Base-by-base conservation (phyloP, 2,888 invertebrate genomes). In the Cerastoderma edule region DNA sequence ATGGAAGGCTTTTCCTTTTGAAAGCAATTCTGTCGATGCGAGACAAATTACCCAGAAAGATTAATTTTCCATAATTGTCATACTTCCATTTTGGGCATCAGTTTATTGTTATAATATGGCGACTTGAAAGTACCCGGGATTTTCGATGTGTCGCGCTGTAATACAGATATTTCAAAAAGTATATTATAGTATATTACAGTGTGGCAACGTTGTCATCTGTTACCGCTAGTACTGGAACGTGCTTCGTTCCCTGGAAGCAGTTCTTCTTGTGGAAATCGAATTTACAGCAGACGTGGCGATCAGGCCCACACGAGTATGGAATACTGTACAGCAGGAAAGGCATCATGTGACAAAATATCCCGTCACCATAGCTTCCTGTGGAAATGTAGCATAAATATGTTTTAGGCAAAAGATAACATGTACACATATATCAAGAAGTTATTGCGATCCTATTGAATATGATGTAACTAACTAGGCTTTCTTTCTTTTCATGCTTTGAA, bases 311-410 rank as follows among this genome's bases (percentile, higher is more conserved):
- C 0, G 99, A 98, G 0, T 99, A 79, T 2, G 85, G 98, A 10
- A 99, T 95, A 91, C 99, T 98, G 88, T 99, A 99, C 1, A 97
- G 97, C 93, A 99, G 98, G 93, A 99, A 99, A 0, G 99, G 99
- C 97, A 99, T 98, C 96, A 99, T 95, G 91, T 99, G 99, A 0
- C 98, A 98, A 67, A 98, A 95, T 86, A 99, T 95, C 85, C 53
- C 72, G 22, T 65, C 53, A 16, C 28, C 30, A 2, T 53, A 64
- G 10, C 16, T 33, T 4, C 24, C 48, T 48, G 70, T 67, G 67
- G 74, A n/a, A n/a, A n/a, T n/a, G n/a, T 27, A 71, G 54, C 28
- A 28, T 33, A 39, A 56, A 24, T 13, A 10, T 27, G 22, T 27
- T n/a, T 65, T 5, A 28, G 13, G 13, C 57, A 57, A 57, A 6